Conservation (phyloP, 2,888 invertebrate species). For the Drosophila pseudotalamancana region DNA sequence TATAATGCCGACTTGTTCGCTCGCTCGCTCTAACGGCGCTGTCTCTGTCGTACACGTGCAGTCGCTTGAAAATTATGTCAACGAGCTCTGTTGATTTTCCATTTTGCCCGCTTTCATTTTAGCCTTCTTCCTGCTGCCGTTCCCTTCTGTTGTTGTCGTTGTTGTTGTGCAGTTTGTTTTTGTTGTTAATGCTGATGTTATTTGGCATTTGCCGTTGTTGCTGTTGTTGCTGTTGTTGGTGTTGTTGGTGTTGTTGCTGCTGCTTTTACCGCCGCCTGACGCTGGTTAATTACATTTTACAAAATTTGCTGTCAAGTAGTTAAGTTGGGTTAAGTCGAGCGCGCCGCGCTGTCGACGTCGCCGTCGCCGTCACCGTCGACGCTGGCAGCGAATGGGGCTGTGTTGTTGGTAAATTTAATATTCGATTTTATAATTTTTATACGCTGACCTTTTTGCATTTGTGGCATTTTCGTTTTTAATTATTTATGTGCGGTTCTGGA, state of each 20-base stretch:
- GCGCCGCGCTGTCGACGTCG: constrained; percentile 33
- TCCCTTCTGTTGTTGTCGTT: constrained; percentile 27
- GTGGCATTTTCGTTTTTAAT: constrained; percentile 79
- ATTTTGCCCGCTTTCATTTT: constrained; percentile 66
- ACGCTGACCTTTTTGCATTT: constrained; percentile 78
- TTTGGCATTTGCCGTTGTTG: constrained; percentile 33
- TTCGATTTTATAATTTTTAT: constrained; percentile 81
- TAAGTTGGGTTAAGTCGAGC: constrained; percentile 81
- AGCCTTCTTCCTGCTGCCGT: constrained; percentile 50
- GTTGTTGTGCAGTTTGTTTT: constrained; percentile 52
- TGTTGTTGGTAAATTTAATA: constrained; percentile 76
- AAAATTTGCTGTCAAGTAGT: constrained; percentile 83
- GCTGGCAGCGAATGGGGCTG: constrained; percentile 5
- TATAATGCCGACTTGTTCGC: constrained; percentile 11
- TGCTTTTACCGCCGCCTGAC: constrained; percentile 56
- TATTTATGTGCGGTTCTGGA: constrained; percentile 68
- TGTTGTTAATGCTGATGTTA: constrained; percentile 62
- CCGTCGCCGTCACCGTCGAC: constrained; percentile 2
- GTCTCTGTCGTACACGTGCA: constrained; percentile 39
- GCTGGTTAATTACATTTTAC: constrained; percentile 83
- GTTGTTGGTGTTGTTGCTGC: constrained; percentile 24
- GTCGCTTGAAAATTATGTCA: constrained; percentile 82
- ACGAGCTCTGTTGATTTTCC: constrained; percentile 82
- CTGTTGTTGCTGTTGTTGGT: constrained; percentile 30
- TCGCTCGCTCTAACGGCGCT: neutral